Conservation (phyloP, 2,888 invertebrate species). For the Macrosiphum euphorbiae region DNA sequence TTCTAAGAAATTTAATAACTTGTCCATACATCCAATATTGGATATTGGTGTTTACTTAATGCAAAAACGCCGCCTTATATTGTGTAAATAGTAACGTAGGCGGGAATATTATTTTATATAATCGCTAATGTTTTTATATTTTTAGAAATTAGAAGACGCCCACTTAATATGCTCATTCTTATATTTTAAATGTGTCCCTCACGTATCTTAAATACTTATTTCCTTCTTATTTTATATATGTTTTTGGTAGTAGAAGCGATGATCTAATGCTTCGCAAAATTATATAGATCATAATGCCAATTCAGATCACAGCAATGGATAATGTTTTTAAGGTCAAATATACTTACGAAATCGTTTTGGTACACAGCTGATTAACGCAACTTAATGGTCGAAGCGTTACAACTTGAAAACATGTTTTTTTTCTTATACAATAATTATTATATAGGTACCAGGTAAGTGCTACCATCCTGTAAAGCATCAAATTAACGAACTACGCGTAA, state of each 20-base stretch:
- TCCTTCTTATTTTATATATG: background rate
- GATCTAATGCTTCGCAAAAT: background rate
- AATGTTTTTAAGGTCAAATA: slow-evolving; percentile 8
- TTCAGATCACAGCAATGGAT: background rate
- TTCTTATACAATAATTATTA: background rate
- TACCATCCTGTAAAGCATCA: background rate
- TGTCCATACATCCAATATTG: background rate
- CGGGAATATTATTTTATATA: background rate
- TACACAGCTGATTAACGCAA: background rate
- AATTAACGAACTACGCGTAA: slow-evolving; percentile 21
- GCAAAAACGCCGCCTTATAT: background rate
- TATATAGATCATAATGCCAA: background rate
- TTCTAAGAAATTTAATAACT: background rate
- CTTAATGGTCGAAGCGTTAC: background rate
- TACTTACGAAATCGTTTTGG: background rate
- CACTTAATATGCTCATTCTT: background rate
- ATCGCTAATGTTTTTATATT: background rate
- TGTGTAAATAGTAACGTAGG: background rate
- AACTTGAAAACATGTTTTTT: slow-evolving; percentile 39
- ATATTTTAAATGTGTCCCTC: background rate
- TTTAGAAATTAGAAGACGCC: background rate
- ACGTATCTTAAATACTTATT: background rate
- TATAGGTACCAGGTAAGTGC: background rate
- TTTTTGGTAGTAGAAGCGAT: background rate
- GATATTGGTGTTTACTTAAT: background rate